Evolutionary conservation across 2,888 invertebrate genomes (phyloP), one percentile per base, ranked within the genome.

Genomic region (Scrobipalpa costella): DNA sequence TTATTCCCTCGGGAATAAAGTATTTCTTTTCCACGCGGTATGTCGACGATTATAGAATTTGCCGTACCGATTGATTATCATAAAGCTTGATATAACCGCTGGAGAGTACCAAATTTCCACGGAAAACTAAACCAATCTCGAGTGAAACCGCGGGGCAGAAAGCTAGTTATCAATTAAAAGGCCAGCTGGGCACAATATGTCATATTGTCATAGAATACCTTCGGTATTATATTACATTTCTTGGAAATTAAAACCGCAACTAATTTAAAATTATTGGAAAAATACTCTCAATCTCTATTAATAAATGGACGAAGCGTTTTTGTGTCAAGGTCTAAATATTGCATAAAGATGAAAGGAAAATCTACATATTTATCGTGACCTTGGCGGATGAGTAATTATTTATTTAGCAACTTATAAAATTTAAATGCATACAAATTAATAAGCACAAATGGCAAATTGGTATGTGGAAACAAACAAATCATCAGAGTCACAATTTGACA

Each of bases 261-360:
- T 6, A 27, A 27, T 27, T 27, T 5, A 27, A 27, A 58, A 33
- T 47, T 47, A 50, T 49, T 27, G 19, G 19, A 55, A 71, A 80
- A 77, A 76, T 77, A 78, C 77, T 78, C 75, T 77, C 34, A 61
- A 61, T 80, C 82, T 83, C 79, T 80, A 79, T n/a, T n/a, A n/a
- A n/a, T 78, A 80, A 83, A 86, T 83, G 81, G 81, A 80, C 81
- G 80, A 83, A 85, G 83, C 80, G 76, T 81, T 85, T 84, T 78
- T 78, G 80, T 84, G 83, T 83, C 84, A 87, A 88, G 86, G 88
- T 79, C 73, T 67, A 66, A 71, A 72, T 79, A 75, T 86, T 86
- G 83, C 84, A 83, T 77, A 79, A 71, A 81, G 83, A 86, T 84
- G 84, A 88, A 86, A 86, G 87, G 84, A 83, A 86, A 82, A 81